Evolutionary conservation across 2,888 invertebrate genomes (phyloP), one percentile per base, ranked within the genome.

Genomic region (Pyrocoelia pectoralis): DNA sequence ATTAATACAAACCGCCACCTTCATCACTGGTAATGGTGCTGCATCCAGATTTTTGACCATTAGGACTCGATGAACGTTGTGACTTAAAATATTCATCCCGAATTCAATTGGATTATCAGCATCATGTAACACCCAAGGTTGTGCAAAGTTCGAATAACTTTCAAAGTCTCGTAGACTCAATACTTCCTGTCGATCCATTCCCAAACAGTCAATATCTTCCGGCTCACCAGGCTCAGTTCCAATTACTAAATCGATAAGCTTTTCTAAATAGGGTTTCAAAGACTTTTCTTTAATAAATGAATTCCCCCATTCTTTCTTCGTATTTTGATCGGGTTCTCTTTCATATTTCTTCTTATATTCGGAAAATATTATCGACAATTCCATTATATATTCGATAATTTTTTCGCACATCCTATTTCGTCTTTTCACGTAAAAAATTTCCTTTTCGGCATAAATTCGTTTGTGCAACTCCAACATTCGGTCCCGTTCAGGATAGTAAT

Each of bases 111-210:
- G 61, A 1, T 71, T 65, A 1, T 71, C 58, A 1, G 65, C 48
- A 66, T 85, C 83, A 64, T 83, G 82, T 9, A 80, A 80, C n/a
- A 66, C 76, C 88, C 88, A 89, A 0, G 86, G 85, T 65, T 83
- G 79, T 9, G 77, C 76, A 61, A 83, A 83, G 61, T 83, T 77
- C 53, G 84, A 81, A 76, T 89, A 90, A 67, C 85, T 84, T 18
- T 81, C 75, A 67, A 89, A 85, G 70, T 87, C 87, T 33, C 76
- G 76, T 48, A 85, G 82, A 75, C 87, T 85, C 46, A 88, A 72
- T 10, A 80, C 77, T 64, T 86, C 82, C 73, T 86, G 86, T 43
- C 86, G 81, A 53, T 83, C 80, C 55, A 84, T 73, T 76, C 88
- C 87, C 2, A 82, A 69, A 24, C 81, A 77, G 54, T 83, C 74